These are phyloP conservation scores for Oikopleura vanhoeffeni DNA, from an alignment of 23 tunicate genomes.

Conservation along the genomic window DNA sequence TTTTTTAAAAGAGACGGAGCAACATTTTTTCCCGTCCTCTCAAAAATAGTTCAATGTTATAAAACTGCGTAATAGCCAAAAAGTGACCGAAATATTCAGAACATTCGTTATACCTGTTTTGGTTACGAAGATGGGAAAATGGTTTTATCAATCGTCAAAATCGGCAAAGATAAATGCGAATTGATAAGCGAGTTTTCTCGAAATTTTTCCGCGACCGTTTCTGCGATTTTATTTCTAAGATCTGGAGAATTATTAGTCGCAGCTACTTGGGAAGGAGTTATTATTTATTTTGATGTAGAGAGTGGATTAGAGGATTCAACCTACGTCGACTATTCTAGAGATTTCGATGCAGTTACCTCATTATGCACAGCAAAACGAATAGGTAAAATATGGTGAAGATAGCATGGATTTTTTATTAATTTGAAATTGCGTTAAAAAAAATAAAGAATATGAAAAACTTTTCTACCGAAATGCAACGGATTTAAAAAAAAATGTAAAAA, in stretches of 20 bases:
- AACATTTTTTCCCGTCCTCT: too few species aligned
- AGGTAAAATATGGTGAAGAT: too few species aligned
- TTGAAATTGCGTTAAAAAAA: too few species aligned
- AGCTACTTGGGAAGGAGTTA: constrained; percentile 8
- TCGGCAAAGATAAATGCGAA: not conserved
- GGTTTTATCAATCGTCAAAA: not conserved
- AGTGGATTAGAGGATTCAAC: not conserved
- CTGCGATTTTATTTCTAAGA: not conserved
- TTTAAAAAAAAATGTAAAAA: too few species aligned
- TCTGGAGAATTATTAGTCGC: not conserved
- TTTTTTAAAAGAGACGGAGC: too few species aligned
- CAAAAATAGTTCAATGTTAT: too few species aligned
- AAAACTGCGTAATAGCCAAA: too few species aligned
- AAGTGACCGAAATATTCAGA: too few species aligned
- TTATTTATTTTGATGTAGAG: not conserved
- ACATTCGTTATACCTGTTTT: not conserved
- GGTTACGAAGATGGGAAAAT: not conserved
- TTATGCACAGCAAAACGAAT: not conserved
- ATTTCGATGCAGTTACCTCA: not conserved
- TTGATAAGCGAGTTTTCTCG: not conserved
- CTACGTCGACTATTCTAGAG: not conserved
- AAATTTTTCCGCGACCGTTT: not conserved
- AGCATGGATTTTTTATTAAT: too few species aligned
- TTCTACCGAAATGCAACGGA: too few species aligned
- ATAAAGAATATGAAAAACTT: too few species aligned